Evolutionary conservation across 2,113 vertebrate genomes (phyloP), one percentile per base, ranked within the genome.

Genomic region (Calypte anna): DNA sequence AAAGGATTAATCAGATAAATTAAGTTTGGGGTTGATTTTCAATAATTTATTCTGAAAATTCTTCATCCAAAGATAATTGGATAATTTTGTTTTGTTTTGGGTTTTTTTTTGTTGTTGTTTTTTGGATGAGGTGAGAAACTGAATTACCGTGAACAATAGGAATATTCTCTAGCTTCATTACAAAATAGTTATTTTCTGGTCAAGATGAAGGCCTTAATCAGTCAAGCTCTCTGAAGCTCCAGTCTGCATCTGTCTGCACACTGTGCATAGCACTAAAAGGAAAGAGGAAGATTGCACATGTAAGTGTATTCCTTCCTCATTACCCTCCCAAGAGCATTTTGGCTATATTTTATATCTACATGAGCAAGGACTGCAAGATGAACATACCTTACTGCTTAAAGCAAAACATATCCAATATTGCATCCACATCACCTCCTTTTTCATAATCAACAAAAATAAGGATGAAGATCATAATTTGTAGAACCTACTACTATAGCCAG

Each of bases 31-130:
- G 68, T 86, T 83, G 64, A 91, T 91, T 96, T 96, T 90, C 33
- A 25, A 86, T 92, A 96, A 93, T 93, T 90, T 95, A 66, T 75
- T 80, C 81, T 87, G 94, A 96, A 97, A 97, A 79, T 69, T 36
- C 40, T 97, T 97, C 80, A 95, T 83, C 64, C 88, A 97, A 91
- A 97, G 77, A 95, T 91, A 96, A 94, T 58, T 90, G 66, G 15
- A 17, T 50, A 5, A 28, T 58, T 36, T 17, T 46, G 9, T 40
- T 78, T 54, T 17, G 9, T 24, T 48, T 36, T 59, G 81, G 50
- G 94, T 9, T 53, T 28, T 54, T 54, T 54, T 30, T 28, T 53
- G 36, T 64, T 83, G 36, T 78, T 54, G 28, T 17, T 24, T 48
- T 36, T 64, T 83, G 50, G 94, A 94, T 86, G 20, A 94, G 89